Conservation (phyloP, 2,888 invertebrate genomes). For the Drosophila paramelanica region DNA sequence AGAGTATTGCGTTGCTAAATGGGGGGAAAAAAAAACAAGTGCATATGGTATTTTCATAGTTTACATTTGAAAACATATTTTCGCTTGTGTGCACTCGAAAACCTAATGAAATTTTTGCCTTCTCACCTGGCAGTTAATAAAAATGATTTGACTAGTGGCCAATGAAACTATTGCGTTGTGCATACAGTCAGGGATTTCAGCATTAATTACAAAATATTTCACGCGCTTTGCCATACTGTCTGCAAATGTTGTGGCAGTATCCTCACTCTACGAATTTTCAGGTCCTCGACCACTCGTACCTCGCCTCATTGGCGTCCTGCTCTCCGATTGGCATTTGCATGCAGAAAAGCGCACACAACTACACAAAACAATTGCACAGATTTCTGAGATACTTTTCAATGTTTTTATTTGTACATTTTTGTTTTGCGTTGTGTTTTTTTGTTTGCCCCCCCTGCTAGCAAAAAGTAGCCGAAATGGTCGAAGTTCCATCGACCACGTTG, state of each 20-base stretch:
- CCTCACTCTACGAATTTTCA: neutral
- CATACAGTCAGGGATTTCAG: neutral
- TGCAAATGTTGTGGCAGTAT: conserved; percentile 14
- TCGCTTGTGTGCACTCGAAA: neutral
- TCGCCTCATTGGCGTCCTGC: conserved; percentile 7
- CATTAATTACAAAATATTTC: conserved; percentile 49
- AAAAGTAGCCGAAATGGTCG: conserved; percentile 29
- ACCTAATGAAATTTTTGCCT: conserved; percentile 8
- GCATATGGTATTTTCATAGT: conserved; percentile 18
- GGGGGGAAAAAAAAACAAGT: neutral
- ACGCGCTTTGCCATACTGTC: conserved; percentile 11
- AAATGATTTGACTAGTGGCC: conserved; percentile 4
- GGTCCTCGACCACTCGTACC: neutral
- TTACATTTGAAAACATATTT: conserved; percentile 12
- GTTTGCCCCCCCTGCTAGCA: neutral
- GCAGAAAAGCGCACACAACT: conserved; percentile 5
- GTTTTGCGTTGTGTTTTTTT: neutral
- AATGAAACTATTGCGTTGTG: conserved; percentile 3
- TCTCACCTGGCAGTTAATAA: conserved; percentile 21
- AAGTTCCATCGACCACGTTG: conserved; percentile 34
- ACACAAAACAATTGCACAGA: conserved; percentile 52
- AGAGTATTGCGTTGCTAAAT: conserved; percentile 14
- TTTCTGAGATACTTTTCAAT: conserved; percentile 55
- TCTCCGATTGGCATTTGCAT: conserved; percentile 34
- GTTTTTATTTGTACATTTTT: conserved; percentile 6